A percentile compares a stretch with the other conserved stretches of the same genome.
Evolutionary conservation across 2,797 vertebrate species (phyloP).

Genomic region (Phylloscopus collybita): DNA sequence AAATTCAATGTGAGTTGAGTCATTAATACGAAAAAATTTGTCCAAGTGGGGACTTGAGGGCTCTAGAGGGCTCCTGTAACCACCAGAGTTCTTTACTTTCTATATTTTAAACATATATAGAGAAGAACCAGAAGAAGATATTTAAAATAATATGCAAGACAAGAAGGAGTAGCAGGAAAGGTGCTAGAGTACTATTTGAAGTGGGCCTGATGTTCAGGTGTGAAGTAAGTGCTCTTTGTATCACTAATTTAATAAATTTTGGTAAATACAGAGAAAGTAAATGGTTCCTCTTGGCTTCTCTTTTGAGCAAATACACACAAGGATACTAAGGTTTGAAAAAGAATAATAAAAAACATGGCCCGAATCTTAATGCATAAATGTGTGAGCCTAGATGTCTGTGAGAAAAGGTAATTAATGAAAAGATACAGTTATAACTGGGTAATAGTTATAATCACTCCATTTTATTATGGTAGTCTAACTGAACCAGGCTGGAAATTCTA

Average conservation of each 20-base stretch:
- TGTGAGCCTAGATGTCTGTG: neutral
- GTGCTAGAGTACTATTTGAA: neutral
- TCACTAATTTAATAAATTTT: neutral
- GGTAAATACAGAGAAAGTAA: neutral
- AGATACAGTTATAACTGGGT: neutral
- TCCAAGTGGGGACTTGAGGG: neutral
- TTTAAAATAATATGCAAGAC: neutral
- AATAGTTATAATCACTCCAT: neutral
- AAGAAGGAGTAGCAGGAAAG: neutral
- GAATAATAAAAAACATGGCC: neutral
- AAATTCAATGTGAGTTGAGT: neutral
- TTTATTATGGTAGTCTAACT: neutral
- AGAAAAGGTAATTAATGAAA: conserved; percentile 34
- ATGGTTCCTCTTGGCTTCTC: neutral
- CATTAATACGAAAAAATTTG: neutral
- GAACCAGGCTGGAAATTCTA: neutral
- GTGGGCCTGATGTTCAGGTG: neutral
- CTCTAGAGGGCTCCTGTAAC: neutral
- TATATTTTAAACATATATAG: neutral
- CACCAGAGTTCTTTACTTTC: neutral
- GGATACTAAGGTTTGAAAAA: conserved; percentile 14
- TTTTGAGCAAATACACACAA: conserved; percentile 22
- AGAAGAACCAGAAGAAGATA: neutral
- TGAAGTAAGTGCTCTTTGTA: neutral
- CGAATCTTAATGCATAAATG: neutral